A percentile compares a stretch with the other conserved stretches of the same genome.
phyloP scores from a whole-genome alignment of 2,888 invertebrate species.

The Chaitophorus viminalis region DNA sequence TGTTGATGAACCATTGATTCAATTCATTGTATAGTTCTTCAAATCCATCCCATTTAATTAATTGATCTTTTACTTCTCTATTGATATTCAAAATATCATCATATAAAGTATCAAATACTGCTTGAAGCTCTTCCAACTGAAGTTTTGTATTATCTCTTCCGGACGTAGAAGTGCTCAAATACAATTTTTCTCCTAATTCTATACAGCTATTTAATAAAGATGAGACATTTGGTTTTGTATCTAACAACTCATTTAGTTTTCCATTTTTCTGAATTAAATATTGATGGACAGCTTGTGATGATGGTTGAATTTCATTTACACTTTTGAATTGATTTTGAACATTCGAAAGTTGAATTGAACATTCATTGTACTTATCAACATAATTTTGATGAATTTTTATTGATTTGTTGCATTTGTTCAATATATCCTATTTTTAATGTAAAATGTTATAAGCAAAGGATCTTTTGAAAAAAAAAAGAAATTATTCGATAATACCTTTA shows the following conservation, averaged over 20 bases:
- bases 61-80: slow-evolving; percentile 83
- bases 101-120: slow-evolving; percentile 82
- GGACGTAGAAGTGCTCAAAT: slow-evolving; percentile 85
- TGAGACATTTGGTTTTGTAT: slow-evolving; percentile 80
- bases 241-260: slow-evolving; percentile 77
- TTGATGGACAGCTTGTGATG: slow-evolving; percentile 60
- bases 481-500: slow-evolving; percentile 71
- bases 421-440: slow-evolving; percentile 73
- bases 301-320: slow-evolving; percentile 59
- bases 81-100: slow-evolving; percentile 80
- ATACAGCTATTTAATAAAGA: slow-evolving; percentile 83
- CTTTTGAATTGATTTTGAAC: slow-evolving; percentile 78
- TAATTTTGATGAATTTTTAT: slow-evolving; percentile 83
- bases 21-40: slow-evolving; percentile 85
- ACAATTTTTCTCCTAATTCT: slow-evolving; percentile 88
- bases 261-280: slow-evolving; percentile 77
- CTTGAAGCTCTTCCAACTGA: slow-evolving; percentile 85
- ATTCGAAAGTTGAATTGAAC: slow-evolving; percentile 81
- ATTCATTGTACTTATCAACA: slow-evolving; percentile 85
- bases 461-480: background rate
- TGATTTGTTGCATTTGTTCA: slow-evolving; percentile 92
- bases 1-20: slow-evolving; percentile 80
- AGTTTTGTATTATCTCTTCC: slow-evolving; percentile 86
- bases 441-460: slow-evolving; percentile 19
- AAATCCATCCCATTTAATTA: slow-evolving; percentile 89